Percentiles rank a stretch among this genome's conserved stretches.
Evolutionary conservation across 2,888 invertebrate species (phyloP).

Genomic region (Erpobdella octoculata): DNA sequence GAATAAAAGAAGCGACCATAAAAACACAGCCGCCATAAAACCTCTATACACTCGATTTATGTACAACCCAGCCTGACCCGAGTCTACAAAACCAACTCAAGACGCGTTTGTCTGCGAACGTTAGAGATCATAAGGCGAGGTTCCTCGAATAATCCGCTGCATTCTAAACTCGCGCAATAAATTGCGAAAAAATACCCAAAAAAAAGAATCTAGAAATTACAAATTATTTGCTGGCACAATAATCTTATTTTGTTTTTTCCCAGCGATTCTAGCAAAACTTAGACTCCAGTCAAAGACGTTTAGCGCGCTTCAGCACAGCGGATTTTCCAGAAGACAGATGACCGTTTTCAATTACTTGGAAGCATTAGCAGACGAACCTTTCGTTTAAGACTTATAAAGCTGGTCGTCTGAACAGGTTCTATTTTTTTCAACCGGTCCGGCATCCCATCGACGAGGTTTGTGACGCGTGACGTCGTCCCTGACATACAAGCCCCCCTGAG

Average conservation of each 20-base stretch:
- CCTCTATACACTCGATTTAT: constrained; percentile 8
- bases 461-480: neutral
- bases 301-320: neutral
- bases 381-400: constrained; percentile 3
- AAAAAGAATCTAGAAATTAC: no score
- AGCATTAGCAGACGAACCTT: neutral
- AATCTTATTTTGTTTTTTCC: no score
- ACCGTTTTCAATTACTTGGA: neutral
- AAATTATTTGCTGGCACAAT: no score
- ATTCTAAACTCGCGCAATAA: no score
- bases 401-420: constrained; percentile 3
- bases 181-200: no score
- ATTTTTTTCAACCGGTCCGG: neutral
- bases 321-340: constrained; percentile 3
- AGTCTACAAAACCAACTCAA: constrained; percentile 7
- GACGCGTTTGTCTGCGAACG: neutral
- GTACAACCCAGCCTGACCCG: constrained; percentile 5
- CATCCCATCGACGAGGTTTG: neutral
- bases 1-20: constrained; percentile 4
- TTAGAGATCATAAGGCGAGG: constrained; percentile 1
- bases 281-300: no score
- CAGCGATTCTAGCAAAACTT: no score
- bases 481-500: neutral
- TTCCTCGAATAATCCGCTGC: no score
- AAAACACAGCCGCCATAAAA: constrained; percentile 9